Conservation (phyloP, 2,797 vertebrate species). For the Crocidura indochinensis region DNA sequence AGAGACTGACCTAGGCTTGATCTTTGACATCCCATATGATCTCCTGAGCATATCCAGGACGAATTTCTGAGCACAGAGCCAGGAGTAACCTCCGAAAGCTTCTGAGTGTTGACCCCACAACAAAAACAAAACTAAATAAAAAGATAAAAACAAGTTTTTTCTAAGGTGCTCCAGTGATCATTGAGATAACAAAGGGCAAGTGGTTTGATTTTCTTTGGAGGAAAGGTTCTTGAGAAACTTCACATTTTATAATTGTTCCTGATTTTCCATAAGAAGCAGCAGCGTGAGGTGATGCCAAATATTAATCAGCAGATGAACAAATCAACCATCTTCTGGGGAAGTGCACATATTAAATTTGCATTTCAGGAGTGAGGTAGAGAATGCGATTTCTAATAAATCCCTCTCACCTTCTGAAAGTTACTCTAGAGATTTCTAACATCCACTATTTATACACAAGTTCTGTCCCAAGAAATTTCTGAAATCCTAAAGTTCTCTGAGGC, state of each 20-base stretch:
- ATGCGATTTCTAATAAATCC: constrained; percentile 78
- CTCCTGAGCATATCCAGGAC: too few species aligned
- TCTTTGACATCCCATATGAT: too few species aligned
- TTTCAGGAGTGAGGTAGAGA: constrained; percentile 78
- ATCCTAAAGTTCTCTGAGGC: constrained; percentile 50
- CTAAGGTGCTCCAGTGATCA: constrained; percentile 74
- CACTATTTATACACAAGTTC: background rate
- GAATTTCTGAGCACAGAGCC: too few species aligned
- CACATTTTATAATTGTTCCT: constrained; percentile 87
- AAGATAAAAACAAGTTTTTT: constrained; percentile 61
- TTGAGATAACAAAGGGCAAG: constrained; percentile 87
- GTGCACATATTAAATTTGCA: constrained; percentile 82
- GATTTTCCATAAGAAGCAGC: constrained; percentile 79
- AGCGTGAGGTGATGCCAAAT: constrained; percentile 83
- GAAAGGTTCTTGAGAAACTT: constrained; percentile 86
- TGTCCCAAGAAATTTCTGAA: constrained; percentile 66
- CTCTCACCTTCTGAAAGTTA: constrained; percentile 64
- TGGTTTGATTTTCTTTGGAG: constrained; percentile 86
- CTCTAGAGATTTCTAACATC: constrained; percentile 52
- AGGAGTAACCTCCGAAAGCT: too few species aligned
- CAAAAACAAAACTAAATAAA: too few species aligned
- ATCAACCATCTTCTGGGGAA: constrained; percentile 84
- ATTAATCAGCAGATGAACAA: constrained; percentile 81
- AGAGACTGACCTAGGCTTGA: too few species aligned
- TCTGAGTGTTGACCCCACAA: too few species aligned